Evolutionary conservation across 2,113 vertebrate species (phyloP).

Genomic region (Astur gentilis): DNA sequence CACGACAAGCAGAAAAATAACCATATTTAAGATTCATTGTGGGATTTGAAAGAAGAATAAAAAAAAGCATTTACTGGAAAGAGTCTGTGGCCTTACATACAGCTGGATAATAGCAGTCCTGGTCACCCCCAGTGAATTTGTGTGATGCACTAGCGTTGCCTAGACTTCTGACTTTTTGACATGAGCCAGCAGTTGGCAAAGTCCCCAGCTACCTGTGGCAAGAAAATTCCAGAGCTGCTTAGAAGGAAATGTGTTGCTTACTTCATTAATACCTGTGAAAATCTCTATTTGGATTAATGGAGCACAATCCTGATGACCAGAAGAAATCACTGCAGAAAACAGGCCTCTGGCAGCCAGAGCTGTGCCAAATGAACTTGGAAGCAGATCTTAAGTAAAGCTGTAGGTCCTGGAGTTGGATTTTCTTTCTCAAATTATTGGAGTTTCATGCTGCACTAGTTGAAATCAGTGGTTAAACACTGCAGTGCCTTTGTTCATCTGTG

Average conservation of each 20-base stretch:
- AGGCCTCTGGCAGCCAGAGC: background rate
- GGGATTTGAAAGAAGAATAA: background rate
- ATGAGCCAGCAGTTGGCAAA: background rate
- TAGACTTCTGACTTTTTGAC: background rate
- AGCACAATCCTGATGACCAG: background rate
- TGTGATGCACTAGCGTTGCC: background rate
- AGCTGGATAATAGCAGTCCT: background rate
- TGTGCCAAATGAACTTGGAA: background rate
- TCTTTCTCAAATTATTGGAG: background rate
- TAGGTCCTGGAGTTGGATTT: background rate
- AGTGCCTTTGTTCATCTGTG: background rate
- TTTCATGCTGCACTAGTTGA: background rate
- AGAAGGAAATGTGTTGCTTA: background rate
- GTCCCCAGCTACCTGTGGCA: background rate
- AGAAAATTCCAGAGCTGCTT: background rate
- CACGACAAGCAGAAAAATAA: background rate
- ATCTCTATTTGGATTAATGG: background rate
- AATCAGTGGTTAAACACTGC: background rate
- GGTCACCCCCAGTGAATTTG: background rate
- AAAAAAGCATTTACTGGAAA: background rate
- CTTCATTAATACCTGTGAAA: background rate
- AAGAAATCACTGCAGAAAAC: background rate
- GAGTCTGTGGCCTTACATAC: background rate
- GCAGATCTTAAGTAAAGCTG: background rate
- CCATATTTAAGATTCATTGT: background rate